Conservation (phyloP, 2,888 invertebrate species). For the Amphipyra tragopoginis region DNA sequence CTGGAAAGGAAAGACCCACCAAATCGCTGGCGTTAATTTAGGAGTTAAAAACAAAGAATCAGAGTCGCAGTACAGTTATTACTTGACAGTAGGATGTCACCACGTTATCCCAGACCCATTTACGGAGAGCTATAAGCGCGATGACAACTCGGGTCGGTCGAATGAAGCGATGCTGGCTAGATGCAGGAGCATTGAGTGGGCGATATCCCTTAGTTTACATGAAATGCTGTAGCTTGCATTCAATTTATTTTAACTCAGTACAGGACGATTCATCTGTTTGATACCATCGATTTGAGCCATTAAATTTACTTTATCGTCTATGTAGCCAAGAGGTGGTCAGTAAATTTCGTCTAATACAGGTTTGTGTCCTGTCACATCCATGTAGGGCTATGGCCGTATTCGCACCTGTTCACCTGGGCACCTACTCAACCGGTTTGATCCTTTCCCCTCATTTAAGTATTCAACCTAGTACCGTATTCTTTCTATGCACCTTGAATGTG, state of each 20-base stretch:
- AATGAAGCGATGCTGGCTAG: constrained; percentile 40
- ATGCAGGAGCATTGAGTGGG: constrained; percentile 55
- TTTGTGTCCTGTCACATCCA: constrained; percentile 77
- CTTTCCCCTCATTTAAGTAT: constrained; percentile 50
- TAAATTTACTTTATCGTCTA: constrained; percentile 75
- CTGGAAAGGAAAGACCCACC: too few species aligned
- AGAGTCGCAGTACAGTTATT: constrained; percentile 2
- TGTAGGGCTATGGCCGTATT: constrained; percentile 68
- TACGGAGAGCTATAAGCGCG: constrained; percentile 34
- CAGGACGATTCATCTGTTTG: constrained; percentile 75
- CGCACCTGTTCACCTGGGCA: constrained; percentile 71
- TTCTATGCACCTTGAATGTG: constrained; percentile 1
- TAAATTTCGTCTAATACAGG: constrained; percentile 82
- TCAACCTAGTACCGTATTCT: constrained; percentile 42
- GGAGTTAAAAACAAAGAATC: constrained; percentile 8
- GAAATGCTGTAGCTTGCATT: constrained; percentile 66
- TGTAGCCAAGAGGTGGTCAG: constrained; percentile 67
- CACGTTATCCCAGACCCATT: constrained; percentile 8
- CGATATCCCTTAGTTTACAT: constrained; percentile 59
- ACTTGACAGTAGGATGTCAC: constrained; percentile 3
- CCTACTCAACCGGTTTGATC: constrained; percentile 67
- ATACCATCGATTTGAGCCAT: constrained; percentile 80
- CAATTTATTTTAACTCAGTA: constrained; percentile 69
- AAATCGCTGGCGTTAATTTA: not conserved
- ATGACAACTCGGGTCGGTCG: constrained; percentile 28